Evolutionary conservation across 2,113 vertebrate genomes (phyloP), one percentile per base, ranked within the genome.

Genomic region (Anarhynchus alexandrinus): DNA sequence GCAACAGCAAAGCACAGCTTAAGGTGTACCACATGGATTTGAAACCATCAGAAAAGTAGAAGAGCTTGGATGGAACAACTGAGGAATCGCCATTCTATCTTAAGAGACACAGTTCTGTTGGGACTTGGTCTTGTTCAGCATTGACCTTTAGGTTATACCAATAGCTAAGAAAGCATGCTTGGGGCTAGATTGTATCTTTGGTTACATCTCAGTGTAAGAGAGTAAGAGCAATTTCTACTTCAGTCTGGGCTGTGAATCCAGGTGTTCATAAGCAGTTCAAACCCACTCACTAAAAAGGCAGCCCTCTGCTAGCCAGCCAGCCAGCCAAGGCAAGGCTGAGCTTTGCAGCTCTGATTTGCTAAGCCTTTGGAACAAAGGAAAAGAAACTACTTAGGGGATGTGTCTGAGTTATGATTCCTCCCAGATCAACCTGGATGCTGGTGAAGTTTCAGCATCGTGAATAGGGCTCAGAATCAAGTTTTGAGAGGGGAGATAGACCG

Each of bases 321-420:
- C 26, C 52, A 70, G 47, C 52, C 64, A 43, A 64, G 62, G 74
- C 32, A 72, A 55, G 40, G 66, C 52, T 78, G 67, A 47, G 30
- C 64, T 43, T 59, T 61, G 10, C 47, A 55, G 43, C 25, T 61
- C 52, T 0, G 0, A 19, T 64, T 86, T 82, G 6, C 43, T 55
- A 82, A 85, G 13, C 34, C 32, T 66, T 61, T 90, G 54, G 49
- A 88, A 13, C 30, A 70, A 86, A 54, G 27, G 15, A 70, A 43
- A 83, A 57, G 5, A 86, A 78, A 22, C 72, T 64, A 3, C 34
- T 34, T 38, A 36, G 23, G 20, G 27, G 6, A 25, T 47, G 15
- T 77, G 21, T 67, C 67, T 1, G 3, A 57, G 22, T n/a, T 62
- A 27, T 2, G 15, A 54, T 78, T 92, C 64, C n/a, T 94, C 36